Evolutionary conservation across 2,888 invertebrate species (phyloP).

Genomic region (Meandrusa payeni): DNA sequence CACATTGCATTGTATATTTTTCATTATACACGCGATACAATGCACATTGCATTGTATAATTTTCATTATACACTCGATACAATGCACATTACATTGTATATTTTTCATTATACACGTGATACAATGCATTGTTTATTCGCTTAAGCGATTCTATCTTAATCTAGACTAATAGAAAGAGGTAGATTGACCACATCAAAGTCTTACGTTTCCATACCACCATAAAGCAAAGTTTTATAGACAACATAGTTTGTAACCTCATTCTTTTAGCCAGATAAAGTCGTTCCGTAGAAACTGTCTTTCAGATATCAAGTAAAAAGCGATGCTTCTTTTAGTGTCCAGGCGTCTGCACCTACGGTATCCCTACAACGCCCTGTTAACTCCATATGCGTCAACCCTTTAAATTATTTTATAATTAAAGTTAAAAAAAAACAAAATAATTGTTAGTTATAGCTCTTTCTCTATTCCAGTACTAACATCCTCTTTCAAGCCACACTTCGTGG

Average conservation of each 20-base stretch:
- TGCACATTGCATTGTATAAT: too few species aligned
- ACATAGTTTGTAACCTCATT: conserved; percentile 9
- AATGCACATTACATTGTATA: too few species aligned
- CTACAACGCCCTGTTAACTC: conserved; percentile 57
- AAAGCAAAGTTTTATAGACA: neutral
- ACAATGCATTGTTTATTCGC: conserved; percentile 1
- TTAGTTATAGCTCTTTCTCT: too few species aligned
- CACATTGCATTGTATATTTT: too few species aligned
- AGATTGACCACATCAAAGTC: conserved; percentile 10
- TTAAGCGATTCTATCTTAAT: neutral
- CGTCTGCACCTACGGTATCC: conserved; percentile 28
- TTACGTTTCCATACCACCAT: conserved; percentile 9
- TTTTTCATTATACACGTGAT: neutral
- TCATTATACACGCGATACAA: neutral
- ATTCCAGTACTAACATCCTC: too few species aligned
- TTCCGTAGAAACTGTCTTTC: conserved; percentile 34
- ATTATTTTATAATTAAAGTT: conserved; percentile 7
- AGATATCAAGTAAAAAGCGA: conserved; percentile 34
- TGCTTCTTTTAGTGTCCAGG: conserved; percentile 47
- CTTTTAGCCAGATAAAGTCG: conserved; percentile 28
- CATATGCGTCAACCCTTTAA: too few species aligned
- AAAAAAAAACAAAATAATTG: conserved; percentile 1
- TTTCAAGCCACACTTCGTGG: too few species aligned
- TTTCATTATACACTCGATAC: too few species aligned
- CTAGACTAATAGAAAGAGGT: conserved; percentile 20